phyloP scores from a whole-genome alignment of 2,797 vertebrate species.

The Lepus townsendii region DNA sequence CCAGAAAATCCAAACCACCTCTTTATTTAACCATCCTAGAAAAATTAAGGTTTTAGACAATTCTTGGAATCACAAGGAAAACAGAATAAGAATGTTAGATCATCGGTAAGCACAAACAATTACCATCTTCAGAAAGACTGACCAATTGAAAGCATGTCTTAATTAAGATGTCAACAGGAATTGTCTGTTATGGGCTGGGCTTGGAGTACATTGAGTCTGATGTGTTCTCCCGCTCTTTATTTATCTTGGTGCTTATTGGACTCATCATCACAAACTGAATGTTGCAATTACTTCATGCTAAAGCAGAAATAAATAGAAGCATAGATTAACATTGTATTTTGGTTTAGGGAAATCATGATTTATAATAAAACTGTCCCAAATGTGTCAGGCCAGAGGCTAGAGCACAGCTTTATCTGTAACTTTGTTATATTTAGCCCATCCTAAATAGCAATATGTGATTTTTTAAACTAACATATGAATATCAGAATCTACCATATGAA shows the following conservation, averaged over 20 bases:
- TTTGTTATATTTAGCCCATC: slow-evolving; percentile 2
- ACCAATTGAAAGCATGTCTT: neutral
- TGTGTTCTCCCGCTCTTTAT: neutral
- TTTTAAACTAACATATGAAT: neutral
- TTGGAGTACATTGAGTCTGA: neutral
- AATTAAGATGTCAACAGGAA: neutral
- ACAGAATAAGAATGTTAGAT: neutral
- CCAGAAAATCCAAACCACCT: slow-evolving; percentile 14
- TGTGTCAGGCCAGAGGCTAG: neutral
- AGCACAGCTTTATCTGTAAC: neutral
- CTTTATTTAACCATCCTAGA: neutral
- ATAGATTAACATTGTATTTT: neutral
- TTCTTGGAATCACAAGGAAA: neutral
- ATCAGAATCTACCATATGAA: neutral
- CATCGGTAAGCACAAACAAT: slow-evolving; percentile 19
- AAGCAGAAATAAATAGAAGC: slow-evolving; percentile 28
- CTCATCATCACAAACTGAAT: neutral
- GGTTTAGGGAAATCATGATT: neutral
- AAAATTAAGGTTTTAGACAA: neutral
- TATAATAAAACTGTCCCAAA: slow-evolving; percentile 42
- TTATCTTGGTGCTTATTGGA: neutral
- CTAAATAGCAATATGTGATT: neutral
- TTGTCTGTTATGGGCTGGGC: neutral
- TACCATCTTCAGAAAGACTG: neutral
- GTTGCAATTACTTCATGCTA: neutral